Evolutionary conservation across 2,113 vertebrate species (phyloP).

Genomic region (Amphilophus citrinellus): DNA sequence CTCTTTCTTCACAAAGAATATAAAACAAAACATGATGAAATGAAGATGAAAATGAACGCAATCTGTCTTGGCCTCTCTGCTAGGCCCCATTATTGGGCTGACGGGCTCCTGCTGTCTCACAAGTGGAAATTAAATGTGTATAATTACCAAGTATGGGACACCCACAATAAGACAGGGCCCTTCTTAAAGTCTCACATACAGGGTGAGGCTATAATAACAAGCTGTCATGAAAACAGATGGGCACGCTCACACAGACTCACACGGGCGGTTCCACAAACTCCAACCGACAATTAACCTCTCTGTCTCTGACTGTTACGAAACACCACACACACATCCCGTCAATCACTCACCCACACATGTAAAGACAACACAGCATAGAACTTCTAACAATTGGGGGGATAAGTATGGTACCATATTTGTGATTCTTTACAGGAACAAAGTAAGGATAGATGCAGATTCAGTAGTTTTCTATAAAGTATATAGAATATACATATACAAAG

Average conservation of each 20-base stretch:
- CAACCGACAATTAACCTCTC: constrained; percentile 45
- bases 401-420: constrained; percentile 26
- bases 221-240: constrained; percentile 54
- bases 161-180: constrained; percentile 51
- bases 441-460: constrained; percentile 56
- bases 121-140: constrained; percentile 57
- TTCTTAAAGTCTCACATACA: constrained; percentile 53
- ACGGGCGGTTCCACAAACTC: constrained; percentile 33
- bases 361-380: constrained; percentile 33
- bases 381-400: constrained; percentile 33
- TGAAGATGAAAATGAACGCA: constrained; percentile 17
- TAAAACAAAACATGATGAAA: constrained; percentile 10
- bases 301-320: constrained; percentile 33
- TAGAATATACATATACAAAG: constrained; percentile 64
- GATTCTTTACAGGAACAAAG: constrained; percentile 50
- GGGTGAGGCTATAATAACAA: constrained; percentile 67
- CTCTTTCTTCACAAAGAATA: constrained; percentile 14
- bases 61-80: constrained; percentile 30
- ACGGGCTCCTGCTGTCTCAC: constrained; percentile 39
- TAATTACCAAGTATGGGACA: constrained; percentile 64
- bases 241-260: constrained; percentile 30
- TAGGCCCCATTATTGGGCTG: constrained; percentile 27
- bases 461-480: constrained; percentile 36
- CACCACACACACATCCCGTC: constrained; percentile 25
- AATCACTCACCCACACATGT: constrained; percentile 49